phyloP scores from a whole-genome alignment of 2,797 vertebrate species.

The Oryzias sinensis region DNA sequence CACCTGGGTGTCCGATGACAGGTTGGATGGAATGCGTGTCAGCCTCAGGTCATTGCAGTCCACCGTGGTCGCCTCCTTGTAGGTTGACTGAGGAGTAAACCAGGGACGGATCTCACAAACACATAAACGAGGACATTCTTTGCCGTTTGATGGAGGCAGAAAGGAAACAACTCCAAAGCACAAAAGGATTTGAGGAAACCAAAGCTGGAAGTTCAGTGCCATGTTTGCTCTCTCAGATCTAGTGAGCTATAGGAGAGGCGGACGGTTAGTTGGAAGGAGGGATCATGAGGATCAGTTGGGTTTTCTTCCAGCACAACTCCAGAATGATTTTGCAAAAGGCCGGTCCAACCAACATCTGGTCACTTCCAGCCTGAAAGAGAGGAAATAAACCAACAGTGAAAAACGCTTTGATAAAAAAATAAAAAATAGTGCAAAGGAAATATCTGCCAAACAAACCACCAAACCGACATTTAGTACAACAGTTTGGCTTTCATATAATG shows the following conservation, averaged over 20 bases:
- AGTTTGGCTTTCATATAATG: conserved; percentile 42
- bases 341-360: conserved; percentile 26
- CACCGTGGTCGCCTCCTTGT: conserved; percentile 95
- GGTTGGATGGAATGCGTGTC: conserved; percentile 89
- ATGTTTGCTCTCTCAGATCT: conserved; percentile 70
- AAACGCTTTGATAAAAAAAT: conserved; percentile 7
- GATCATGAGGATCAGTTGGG: conserved; percentile 56
- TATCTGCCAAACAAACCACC: conserved; percentile 20
- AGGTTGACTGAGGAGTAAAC: conserved; percentile 98
- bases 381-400: not conserved
- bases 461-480: conserved; percentile 26
- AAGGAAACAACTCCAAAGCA: conserved; percentile 73
- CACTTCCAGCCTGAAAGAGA: conserved; percentile 69
- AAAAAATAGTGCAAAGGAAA: conserved; percentile 12
- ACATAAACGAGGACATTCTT: conserved; percentile 93
- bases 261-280: conserved; percentile 47
- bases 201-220: conserved; percentile 58
- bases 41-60: conserved; percentile 96
- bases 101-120: conserved; percentile 96
- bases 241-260: conserved; percentile 49
- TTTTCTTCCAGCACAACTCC: conserved; percentile 11
- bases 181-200: conserved; percentile 62
- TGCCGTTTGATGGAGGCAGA: conserved; percentile 68
- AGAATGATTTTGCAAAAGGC: conserved; percentile 16
- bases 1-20: conserved; percentile 94